phyloP scores from a whole-genome alignment of 2,797 vertebrate species.

The Otolemur crassicaudatus region DNA sequence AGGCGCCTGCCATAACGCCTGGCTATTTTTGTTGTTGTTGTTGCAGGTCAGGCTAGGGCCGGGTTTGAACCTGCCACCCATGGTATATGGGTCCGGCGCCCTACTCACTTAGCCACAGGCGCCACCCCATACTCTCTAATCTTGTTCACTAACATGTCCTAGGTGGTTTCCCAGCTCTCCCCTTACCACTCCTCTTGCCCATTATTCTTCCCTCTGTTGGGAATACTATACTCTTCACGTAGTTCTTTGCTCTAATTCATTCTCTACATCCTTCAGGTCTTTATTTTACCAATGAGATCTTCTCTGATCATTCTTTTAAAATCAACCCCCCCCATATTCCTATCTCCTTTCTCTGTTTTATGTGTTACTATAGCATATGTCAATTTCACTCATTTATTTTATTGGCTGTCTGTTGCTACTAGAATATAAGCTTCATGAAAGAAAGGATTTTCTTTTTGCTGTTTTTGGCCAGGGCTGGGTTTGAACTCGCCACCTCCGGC shows the following conservation, averaged over 20 bases:
- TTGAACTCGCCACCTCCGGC: too few species aligned
- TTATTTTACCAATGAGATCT: not conserved
- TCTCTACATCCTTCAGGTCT: not conserved
- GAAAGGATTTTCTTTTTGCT: not conserved
- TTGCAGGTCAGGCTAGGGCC: too few species aligned
- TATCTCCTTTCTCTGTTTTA: not conserved
- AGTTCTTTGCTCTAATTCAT: not conserved
- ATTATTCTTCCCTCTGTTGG: not conserved
- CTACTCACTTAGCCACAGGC: too few species aligned
- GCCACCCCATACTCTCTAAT: not conserved
- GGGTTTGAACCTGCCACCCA: too few species aligned
- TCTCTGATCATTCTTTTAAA: not conserved
- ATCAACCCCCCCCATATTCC: not conserved
- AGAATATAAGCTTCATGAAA: not conserved
- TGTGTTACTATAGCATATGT: not conserved
- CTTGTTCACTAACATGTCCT: not conserved
- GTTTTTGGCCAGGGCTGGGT: too few species aligned
- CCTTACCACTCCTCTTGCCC: not conserved
- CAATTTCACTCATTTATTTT: not conserved
- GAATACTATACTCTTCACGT: not conserved
- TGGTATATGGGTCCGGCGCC: too few species aligned
- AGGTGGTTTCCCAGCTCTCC: not conserved
- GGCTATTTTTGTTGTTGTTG: too few species aligned
- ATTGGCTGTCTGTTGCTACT: not conserved
- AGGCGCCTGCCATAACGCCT: too few species aligned